phyloP scores from a whole-genome alignment of 2,113 vertebrate species.

The Megaleporinus macrocephalus region DNA sequence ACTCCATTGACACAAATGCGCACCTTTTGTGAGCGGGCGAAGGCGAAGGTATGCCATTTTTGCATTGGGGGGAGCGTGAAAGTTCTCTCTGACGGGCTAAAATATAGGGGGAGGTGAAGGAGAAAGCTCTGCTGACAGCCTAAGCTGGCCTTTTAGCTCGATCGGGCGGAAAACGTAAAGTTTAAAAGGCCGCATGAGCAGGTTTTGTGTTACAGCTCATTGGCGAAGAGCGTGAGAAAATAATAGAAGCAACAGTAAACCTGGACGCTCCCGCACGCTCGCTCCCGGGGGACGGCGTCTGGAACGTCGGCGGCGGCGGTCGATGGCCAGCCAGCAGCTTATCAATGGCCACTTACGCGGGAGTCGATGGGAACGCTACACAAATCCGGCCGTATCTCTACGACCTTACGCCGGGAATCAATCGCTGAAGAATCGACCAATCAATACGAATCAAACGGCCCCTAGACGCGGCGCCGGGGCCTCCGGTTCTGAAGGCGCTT shows the following conservation, averaged over 20 bases:
- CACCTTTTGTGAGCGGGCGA: constrained; percentile 71
- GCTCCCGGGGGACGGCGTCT: constrained; percentile 46
- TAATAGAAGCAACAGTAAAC: not conserved
- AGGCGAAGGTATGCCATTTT: constrained; percentile 40
- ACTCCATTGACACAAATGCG: constrained; percentile 78
- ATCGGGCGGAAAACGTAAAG: constrained; percentile 37
- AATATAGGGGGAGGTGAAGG: constrained; percentile 35
- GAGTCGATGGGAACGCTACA: constrained; percentile 49
- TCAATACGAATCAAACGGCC: constrained; percentile 63
- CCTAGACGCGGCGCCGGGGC: constrained; percentile 63
- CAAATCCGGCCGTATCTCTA: constrained; percentile 47
- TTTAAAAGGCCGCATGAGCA: constrained; percentile 33
- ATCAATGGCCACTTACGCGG: constrained; percentile 52
- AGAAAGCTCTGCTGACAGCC: constrained; percentile 32
- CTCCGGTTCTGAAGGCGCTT: constrained; percentile 71
- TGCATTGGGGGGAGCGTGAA: constrained; percentile 30
- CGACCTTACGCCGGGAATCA: constrained; percentile 38
- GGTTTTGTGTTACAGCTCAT: constrained; percentile 37
- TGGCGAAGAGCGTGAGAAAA: constrained; percentile 39
- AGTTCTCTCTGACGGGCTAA: constrained; percentile 36
- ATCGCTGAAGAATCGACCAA: constrained; percentile 57
- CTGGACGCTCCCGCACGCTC: constrained; percentile 21
- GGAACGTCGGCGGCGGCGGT: constrained; percentile 49
- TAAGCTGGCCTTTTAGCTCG: constrained; percentile 44
- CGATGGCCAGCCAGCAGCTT: constrained; percentile 51